These are phyloP conservation scores for Harpagifer antarcticus DNA, from an alignment of 2,797 vertebrate species.

Conservation along the genomic window DNA sequence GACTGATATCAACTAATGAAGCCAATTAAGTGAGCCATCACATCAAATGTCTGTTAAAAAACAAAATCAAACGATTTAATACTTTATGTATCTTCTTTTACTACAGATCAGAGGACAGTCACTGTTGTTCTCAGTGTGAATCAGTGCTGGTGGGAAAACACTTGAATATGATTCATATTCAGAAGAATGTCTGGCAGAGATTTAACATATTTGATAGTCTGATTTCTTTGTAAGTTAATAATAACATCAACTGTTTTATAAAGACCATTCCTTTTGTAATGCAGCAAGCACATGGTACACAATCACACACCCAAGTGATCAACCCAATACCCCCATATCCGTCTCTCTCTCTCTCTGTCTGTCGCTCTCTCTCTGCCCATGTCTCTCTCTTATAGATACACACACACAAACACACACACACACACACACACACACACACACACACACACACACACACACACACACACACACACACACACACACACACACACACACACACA, in stretches of 20 bases:
- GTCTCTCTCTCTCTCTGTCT: background rate
- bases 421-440: conserved; percentile 27
- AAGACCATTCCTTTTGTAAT: background rate
- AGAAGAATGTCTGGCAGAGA: background rate
- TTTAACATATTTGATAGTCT: background rate
- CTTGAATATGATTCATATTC: background rate
- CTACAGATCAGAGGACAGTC: background rate
- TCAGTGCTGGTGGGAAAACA: background rate
- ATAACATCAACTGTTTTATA: background rate
- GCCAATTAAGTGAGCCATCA: background rate
- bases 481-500: conserved; percentile 10
- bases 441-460: conserved; percentile 6
- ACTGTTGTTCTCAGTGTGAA: background rate
- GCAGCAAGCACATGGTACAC: background rate
- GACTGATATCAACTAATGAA: background rate
- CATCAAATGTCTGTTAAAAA: background rate
- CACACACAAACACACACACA: conserved; percentile 13
- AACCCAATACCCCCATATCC: conserved; percentile 48
- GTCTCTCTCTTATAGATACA: background rate
- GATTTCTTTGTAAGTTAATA: background rate
- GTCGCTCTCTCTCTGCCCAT: background rate
- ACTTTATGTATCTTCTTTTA: background rate
- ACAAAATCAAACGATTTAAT: background rate
- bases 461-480: conserved; percentile 12
- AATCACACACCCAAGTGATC: conserved; percentile 18